Conservation (phyloP, 2,113 vertebrate species). For the Prolemur simus region DNA sequence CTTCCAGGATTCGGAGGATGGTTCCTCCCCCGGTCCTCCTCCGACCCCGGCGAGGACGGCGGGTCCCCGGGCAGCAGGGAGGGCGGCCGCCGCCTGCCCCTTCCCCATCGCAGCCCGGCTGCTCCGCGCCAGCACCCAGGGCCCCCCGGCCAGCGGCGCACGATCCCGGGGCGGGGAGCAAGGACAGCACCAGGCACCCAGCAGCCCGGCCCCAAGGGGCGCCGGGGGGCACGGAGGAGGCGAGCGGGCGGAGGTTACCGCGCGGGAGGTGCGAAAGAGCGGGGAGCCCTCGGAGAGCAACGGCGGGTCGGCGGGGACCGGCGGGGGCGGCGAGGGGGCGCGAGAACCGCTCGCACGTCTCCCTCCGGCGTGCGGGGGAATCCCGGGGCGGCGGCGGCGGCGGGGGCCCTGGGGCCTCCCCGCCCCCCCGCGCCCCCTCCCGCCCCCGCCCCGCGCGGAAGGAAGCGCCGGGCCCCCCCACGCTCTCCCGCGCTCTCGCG, state of each 20-base stretch:
- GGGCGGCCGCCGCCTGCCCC: background rate
- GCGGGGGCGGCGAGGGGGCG: background rate
- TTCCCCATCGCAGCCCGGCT: background rate
- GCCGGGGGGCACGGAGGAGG: background rate
- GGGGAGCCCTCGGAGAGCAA: constrained; percentile 9
- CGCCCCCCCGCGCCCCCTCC: constrained; percentile 49
- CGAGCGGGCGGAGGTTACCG: constrained; percentile 38
- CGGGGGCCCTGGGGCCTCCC: constrained; percentile 7
- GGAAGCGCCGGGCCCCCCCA: constrained; percentile 68
- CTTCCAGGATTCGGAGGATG: constrained; percentile 15
- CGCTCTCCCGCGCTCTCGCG: constrained; percentile 72
- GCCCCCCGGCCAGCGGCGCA: background rate
- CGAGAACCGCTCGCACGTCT: background rate
- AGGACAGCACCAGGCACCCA: background rate
- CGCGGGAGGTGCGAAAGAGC: background rate
- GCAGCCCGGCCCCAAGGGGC: background rate
- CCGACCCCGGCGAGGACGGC: background rate
- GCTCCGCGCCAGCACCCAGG: background rate
- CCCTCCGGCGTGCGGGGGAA: constrained; percentile 18
- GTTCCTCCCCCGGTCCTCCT: background rate
- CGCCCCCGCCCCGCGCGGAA: constrained; percentile 50
- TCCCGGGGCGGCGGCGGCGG: constrained; percentile 32
- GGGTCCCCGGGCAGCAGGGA: background rate
- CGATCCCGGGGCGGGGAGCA: background rate
- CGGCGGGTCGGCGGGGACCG: constrained; percentile 42